Percentiles rank a stretch among this genome's conserved stretches.
Conservation (phyloP, 2,888 invertebrate species). For the Chrysomela aeneicollis region DNA sequence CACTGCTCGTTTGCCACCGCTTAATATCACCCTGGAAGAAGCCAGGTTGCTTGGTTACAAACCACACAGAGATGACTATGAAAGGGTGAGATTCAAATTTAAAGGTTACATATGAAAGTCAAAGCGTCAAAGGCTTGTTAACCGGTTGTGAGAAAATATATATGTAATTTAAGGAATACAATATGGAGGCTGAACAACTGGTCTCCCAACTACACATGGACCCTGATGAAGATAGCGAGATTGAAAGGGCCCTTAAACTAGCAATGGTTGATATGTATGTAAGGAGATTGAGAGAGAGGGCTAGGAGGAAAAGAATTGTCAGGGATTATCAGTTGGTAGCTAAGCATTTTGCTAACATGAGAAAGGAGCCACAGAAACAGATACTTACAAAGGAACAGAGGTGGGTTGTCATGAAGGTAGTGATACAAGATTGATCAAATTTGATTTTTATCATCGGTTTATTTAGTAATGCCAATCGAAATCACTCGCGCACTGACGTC, state of each 20-base stretch:
- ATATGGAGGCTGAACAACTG: slow-evolving; percentile 87
- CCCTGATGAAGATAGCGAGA: slow-evolving; percentile 84
- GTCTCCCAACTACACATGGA: slow-evolving; percentile 85
- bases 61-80: slow-evolving; percentile 96
- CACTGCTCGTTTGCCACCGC: slow-evolving; percentile 76
- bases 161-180: slow-evolving; percentile 87
- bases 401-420: slow-evolving; percentile 60
- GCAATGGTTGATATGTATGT: slow-evolving; percentile 94
- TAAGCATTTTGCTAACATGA: slow-evolving; percentile 77
- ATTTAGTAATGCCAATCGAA: too few relatives aligned
- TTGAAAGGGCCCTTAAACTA: slow-evolving; percentile 88
- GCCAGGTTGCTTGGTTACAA: slow-evolving; percentile 90
- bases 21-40: slow-evolving; percentile 85
- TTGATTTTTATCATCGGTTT: too few relatives aligned
- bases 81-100: slow-evolving; percentile 81
- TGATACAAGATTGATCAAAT: too few relatives aligned
- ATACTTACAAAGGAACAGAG: slow-evolving; percentile 79
- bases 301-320: slow-evolving; percentile 87
- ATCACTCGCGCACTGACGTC: too few relatives aligned
- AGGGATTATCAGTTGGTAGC: slow-evolving; percentile 90
- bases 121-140: too few relatives aligned
- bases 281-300: slow-evolving; percentile 82
- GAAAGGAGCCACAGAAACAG: slow-evolving; percentile 58
- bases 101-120: too few relatives aligned
- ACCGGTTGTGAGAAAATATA: too few relatives aligned